A percentile compares a stretch with the other conserved stretches of the same genome.
Evolutionary conservation across 2,888 invertebrate genomes (phyloP).

Genomic region (Mythimna impura): DNA sequence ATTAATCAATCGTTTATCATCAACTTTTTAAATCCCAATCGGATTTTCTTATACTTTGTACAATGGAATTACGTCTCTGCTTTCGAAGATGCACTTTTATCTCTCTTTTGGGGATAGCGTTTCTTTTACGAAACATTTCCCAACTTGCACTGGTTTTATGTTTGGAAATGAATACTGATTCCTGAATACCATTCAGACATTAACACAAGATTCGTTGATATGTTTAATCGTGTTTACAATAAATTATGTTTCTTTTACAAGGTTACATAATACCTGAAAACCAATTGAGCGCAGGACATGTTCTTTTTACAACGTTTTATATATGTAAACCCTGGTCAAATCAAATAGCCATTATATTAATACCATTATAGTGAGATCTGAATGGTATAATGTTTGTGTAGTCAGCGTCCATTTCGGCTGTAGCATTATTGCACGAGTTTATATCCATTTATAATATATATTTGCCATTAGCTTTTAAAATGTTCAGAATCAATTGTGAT

Average conservation of each 20-base stretch:
- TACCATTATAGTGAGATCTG: constrained; percentile 25
- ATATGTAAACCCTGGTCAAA: constrained; percentile 27
- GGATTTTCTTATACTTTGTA: background rate
- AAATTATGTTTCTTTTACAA: constrained; percentile 48
- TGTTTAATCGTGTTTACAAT: constrained; percentile 47
- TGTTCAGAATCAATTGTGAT: constrained; percentile 46
- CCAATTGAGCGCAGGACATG: constrained; percentile 37
- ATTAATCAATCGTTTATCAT: constrained; percentile 9
- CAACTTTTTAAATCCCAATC: constrained; percentile 13
- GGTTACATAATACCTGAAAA: constrained; percentile 24
- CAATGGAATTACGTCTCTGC: background rate
- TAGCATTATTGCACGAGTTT: constrained; percentile 10
- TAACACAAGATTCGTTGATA: constrained; percentile 1
- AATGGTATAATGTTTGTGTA: constrained; percentile 41
- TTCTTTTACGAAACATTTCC: constrained; percentile 18
- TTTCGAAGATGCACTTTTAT: constrained; percentile 40
- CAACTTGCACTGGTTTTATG: constrained; percentile 17
- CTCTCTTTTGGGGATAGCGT: constrained; percentile 14
- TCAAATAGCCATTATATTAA: constrained; percentile 38
- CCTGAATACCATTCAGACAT: constrained; percentile 37
- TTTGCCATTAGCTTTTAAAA: constrained; percentile 16
- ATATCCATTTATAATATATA: constrained; percentile 13
- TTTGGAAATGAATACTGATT: constrained; percentile 28
- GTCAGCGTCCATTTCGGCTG: constrained; percentile 28
- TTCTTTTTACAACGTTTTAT: constrained; percentile 43